Percentiles rank a stretch among this genome's conserved stretches.
Evolutionary conservation across 2,113 vertebrate species (phyloP).

Genomic region (Garra rufa): DNA sequence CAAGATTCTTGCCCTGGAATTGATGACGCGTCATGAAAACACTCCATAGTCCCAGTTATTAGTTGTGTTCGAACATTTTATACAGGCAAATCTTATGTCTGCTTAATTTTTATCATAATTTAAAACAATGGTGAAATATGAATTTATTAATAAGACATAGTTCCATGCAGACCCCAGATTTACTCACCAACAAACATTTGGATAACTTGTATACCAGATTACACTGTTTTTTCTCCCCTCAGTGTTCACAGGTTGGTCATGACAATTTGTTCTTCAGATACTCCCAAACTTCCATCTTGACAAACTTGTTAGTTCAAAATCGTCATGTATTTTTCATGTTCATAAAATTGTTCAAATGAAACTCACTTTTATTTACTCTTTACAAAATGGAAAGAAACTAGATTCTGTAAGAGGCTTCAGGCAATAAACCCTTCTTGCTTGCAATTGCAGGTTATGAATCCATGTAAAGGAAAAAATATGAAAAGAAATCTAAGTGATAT

Average conservation of each 20-base stretch:
- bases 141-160: not conserved
- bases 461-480: not conserved
- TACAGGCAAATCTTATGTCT: too few species aligned
- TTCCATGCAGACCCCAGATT: not conserved
- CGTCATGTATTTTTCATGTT: not conserved
- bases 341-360: not conserved
- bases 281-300: not conserved
- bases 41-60: too few species aligned
- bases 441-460: not conserved
- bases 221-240: not conserved
- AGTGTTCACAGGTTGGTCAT: not conserved
- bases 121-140: not conserved
- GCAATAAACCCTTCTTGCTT: slow-evolving; percentile 15
- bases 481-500: not conserved
- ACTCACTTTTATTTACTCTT: not conserved
- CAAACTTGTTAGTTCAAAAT: not conserved
- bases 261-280: not conserved
- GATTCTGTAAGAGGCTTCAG: slow-evolving; percentile 3
- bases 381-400: not conserved
- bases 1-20: too few species aligned
- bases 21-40: too few species aligned
- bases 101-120: not conserved
- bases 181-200: not conserved
- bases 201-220: not conserved
- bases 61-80: too few species aligned